Conservation (phyloP, 1,140 invertebrate genomes). For the Heliconius congener region DNA sequence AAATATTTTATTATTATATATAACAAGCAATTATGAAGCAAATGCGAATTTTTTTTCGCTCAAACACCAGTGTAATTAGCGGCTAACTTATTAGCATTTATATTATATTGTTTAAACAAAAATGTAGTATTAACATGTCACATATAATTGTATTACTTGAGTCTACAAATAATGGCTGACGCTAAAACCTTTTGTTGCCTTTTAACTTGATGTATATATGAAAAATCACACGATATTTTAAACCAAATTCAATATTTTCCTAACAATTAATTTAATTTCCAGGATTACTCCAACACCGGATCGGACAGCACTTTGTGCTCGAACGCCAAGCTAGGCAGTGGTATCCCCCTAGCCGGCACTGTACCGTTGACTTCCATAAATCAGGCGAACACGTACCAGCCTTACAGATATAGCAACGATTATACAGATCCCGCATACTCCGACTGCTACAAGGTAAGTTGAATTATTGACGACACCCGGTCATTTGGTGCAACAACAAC, state of each 20-base stretch:
- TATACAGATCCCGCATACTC: constrained; percentile 92
- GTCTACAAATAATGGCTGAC: constrained; percentile 6
- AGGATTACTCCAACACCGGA: constrained; percentile 82
- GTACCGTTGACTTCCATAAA: constrained; percentile 87
- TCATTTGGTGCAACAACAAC: too few species aligned
- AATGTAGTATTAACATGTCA: not conserved
- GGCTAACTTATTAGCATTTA: not conserved
- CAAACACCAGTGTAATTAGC: not conserved
- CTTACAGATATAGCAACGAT: constrained; percentile 92
- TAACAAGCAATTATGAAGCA: not conserved
- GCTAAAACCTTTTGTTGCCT: not conserved
- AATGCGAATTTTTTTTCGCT: not conserved
- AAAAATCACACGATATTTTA: too few species aligned
- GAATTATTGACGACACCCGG: not conserved
- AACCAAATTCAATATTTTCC: not conserved
- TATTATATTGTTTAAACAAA: constrained; percentile 7
- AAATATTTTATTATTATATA: not conserved
- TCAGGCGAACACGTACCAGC: constrained; percentile 76
- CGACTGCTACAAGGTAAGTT: constrained; percentile 71
- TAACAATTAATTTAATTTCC: constrained; percentile 28
- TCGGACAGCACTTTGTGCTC: constrained; percentile 75
- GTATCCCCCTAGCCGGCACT: constrained; percentile 87
- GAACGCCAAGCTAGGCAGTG: constrained; percentile 75
- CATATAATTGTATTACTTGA: not conserved
- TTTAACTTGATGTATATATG: not conserved